Evolutionary conservation across 2,113 vertebrate species (phyloP).

Genomic region (Eublepharis macularius): DNA sequence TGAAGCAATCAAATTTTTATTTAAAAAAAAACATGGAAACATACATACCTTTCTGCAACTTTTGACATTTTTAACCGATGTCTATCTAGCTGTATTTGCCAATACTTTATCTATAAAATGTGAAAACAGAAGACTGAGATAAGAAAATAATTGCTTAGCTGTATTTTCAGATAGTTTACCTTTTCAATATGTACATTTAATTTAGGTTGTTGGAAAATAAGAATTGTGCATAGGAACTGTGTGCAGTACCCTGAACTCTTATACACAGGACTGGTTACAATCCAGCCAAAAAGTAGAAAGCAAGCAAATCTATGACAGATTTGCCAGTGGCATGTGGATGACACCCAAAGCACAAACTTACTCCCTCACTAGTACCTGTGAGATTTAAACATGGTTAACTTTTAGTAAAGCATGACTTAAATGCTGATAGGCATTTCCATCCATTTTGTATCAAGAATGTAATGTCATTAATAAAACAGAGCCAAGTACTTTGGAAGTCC

Average conservation of each 20-base stretch:
- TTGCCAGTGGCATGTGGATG: not conserved
- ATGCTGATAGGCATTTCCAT: not conserved
- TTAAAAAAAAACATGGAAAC: constrained; percentile 37
- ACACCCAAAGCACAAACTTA: not conserved
- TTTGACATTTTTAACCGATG: constrained; percentile 99
- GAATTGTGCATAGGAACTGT: constrained; percentile 34
- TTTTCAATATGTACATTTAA: constrained; percentile 36
- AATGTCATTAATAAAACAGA: not conserved
- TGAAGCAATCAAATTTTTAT: not conserved
- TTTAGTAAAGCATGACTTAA: not conserved
- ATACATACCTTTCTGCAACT: constrained; percentile 94
- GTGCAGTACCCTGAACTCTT: not conserved
- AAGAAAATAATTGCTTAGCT: constrained; percentile 30
- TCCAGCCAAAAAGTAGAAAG: too few species aligned
- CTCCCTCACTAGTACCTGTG: not conserved
- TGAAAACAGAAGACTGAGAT: constrained; percentile 32
- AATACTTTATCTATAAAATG: constrained; percentile 93
- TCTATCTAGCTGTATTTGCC: constrained; percentile 97
- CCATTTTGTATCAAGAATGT: not conserved
- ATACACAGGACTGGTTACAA: not conserved
- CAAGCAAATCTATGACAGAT: not conserved
- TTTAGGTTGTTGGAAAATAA: constrained; percentile 33
- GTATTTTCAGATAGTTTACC: constrained; percentile 33
- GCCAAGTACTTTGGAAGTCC: not conserved
- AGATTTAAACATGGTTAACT: not conserved